Evolutionary conservation across 2,113 vertebrate genomes (phyloP).

Genomic region (Nerophis ophidion): DNA sequence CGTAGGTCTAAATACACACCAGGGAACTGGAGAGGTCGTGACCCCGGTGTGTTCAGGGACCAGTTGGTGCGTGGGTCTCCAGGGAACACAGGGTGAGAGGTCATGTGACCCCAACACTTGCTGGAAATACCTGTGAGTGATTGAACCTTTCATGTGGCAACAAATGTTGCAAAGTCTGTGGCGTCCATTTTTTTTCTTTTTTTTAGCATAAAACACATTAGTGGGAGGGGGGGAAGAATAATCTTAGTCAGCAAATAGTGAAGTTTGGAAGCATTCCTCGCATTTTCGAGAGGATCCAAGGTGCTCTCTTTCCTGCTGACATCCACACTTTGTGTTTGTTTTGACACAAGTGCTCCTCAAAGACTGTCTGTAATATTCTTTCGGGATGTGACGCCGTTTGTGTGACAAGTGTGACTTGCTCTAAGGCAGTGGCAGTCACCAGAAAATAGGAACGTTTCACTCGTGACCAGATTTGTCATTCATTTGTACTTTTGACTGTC

Average conservation of each 20-base stretch:
- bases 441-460: constrained; percentile 14
- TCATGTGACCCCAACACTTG: constrained; percentile 42
- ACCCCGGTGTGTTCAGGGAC: constrained; percentile 26
- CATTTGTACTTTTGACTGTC: not conserved
- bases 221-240: not conserved
- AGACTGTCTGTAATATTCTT: not conserved
- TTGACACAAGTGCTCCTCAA: constrained; percentile 7
- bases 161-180: constrained; percentile 17
- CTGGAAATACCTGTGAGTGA: constrained; percentile 35
- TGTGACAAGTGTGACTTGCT: constrained; percentile 19
- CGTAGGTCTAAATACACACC: constrained; percentile 34
- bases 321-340: constrained; percentile 22
- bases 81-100: not conserved
- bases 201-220: constrained; percentile 2
- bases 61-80: constrained; percentile 48
- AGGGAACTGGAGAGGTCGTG: constrained; percentile 19
- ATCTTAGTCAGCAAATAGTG: not conserved
- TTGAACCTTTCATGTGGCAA: constrained; percentile 33
- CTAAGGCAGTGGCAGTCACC: constrained; percentile 2
- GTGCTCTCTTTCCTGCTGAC: constrained; percentile 26
- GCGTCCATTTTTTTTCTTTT: not conserved
- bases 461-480: not conserved
- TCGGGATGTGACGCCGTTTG: not conserved
- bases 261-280: constrained; percentile 8
- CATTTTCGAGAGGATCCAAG: constrained; percentile 27